These are phyloP conservation scores for Holotrichia oblita DNA, from an alignment of 1,140 invertebrate genomes.

Conservation along the genomic window DNA sequence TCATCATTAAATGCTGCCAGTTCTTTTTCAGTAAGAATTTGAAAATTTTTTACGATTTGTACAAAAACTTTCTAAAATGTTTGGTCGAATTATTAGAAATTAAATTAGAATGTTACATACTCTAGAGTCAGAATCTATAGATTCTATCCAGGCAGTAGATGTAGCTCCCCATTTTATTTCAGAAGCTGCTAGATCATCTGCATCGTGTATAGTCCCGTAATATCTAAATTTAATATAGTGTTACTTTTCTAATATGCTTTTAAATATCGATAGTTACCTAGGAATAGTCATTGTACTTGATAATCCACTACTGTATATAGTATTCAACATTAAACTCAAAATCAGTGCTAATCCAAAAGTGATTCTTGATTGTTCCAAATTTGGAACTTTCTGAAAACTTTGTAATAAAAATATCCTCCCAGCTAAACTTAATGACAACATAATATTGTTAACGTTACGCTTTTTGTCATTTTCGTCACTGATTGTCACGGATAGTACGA, in stretches of 20 bases:
- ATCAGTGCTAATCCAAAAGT: neutral
- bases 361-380: neutral
- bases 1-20: neutral
- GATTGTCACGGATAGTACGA: neutral
- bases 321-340: neutral
- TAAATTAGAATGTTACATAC: neutral
- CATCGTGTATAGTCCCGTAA: neutral
- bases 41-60: slow-evolving; percentile 6
- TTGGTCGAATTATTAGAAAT: neutral
- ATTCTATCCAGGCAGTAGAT: neutral
- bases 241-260: neutral
- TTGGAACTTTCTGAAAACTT: neutral
- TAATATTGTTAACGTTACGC: neutral
- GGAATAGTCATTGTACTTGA: slow-evolving; percentile 32
- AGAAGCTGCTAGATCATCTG: neutral
- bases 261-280: neutral
- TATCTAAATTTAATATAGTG: slow-evolving; percentile 24
- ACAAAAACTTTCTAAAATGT: neutral
- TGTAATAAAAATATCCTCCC: slow-evolving; percentile 1
- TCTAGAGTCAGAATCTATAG: neutral
- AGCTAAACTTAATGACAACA: neutral
- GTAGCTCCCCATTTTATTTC: slow-evolving; percentile 1
- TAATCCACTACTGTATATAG: slow-evolving; percentile 16
- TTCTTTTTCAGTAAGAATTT: neutral
- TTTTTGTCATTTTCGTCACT: neutral